Conservation (phyloP, 2,113 vertebrate genomes). For the Malurus elegans region DNA sequence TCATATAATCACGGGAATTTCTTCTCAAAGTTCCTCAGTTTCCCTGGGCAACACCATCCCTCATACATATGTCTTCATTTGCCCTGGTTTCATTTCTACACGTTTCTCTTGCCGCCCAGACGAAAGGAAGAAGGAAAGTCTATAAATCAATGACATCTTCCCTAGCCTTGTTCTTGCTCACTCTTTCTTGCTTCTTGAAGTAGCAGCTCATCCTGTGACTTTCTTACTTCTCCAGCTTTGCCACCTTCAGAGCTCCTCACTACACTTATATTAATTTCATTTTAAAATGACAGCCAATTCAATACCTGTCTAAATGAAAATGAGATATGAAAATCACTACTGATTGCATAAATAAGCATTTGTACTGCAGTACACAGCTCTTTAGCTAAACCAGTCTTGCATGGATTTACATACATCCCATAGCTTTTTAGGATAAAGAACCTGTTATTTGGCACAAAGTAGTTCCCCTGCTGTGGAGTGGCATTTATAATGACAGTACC, state of each 20-base stretch:
- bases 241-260: not conserved
- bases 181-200: not conserved
- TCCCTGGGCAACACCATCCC: not conserved
- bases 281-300: not conserved
- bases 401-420: not conserved
- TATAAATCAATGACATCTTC: not conserved
- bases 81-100: constrained; percentile 10
- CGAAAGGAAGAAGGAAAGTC: not conserved
- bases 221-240: not conserved
- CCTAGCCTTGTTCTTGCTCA: not conserved
- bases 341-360: not conserved
- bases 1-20: not conserved
- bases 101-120: not conserved
- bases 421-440: not conserved
- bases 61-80: not conserved
- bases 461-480: not conserved
- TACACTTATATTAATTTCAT: not conserved
- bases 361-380: not conserved
- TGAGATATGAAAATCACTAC: not conserved
- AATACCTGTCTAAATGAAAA: not conserved
- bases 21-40: constrained; percentile 17
- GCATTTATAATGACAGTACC: not conserved
- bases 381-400: not conserved
- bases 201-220: not conserved
- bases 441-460: not conserved